phyloP scores from a whole-genome alignment of 2,797 vertebrate genomes.

The Bradypus variegatus region DNA sequence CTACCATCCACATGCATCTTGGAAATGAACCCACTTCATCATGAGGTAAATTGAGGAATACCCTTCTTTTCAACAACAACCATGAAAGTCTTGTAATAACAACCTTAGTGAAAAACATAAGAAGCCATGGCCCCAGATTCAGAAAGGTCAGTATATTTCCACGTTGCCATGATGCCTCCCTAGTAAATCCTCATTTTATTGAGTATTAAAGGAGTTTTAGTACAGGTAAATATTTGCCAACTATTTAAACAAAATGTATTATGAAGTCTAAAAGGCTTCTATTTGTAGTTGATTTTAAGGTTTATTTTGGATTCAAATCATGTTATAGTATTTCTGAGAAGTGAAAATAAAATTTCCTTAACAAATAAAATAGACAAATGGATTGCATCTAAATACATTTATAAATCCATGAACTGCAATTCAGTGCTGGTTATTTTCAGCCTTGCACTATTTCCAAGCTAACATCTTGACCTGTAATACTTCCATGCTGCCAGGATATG shows the following conservation, averaged over 20 bases:
- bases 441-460: background rate
- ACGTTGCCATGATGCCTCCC: background rate
- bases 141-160: background rate
- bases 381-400: background rate
- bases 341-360: background rate
- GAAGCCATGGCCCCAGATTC: background rate
- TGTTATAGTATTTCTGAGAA: background rate
- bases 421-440: background rate
- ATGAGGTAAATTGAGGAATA: background rate
- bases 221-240: constrained; percentile 8
- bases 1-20: background rate
- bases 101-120: background rate
- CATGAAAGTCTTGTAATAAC: background rate
- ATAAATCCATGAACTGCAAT: background rate
- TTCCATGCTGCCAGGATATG: background rate
- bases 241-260: background rate
- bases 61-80: background rate
- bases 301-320: constrained; percentile 27
- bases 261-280: background rate
- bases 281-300: constrained; percentile 12
- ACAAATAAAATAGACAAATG: constrained; percentile 12
- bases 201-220: background rate
- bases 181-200: background rate
- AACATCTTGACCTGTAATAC: constrained; percentile 8
- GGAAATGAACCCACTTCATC: background rate